These are phyloP conservation scores for Nyctalus aviator DNA, from an alignment of 2,797 vertebrate species.

Conservation along the genomic window DNA sequence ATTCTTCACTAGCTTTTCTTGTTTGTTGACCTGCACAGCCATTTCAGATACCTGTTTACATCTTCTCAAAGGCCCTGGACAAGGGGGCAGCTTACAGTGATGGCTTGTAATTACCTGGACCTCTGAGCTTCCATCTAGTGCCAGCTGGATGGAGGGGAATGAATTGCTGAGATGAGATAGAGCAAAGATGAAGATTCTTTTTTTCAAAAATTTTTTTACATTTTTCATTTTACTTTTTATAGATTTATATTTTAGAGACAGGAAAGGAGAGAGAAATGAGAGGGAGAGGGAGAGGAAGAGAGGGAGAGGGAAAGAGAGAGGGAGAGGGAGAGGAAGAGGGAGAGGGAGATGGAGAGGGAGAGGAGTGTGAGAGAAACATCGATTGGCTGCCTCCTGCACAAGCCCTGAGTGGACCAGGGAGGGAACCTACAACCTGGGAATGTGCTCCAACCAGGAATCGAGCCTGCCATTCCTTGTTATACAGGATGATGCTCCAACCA, in stretches of 20 bases:
- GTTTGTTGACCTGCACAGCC: neutral
- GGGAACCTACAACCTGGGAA: too few relatives aligned
- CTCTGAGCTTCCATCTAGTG: neutral
- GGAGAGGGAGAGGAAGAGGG: too few relatives aligned
- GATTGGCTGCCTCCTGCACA: neutral
- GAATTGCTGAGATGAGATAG: neutral
- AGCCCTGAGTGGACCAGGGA: too few relatives aligned
- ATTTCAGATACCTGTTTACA: neutral
- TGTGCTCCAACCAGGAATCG: neutral
- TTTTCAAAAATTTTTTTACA: neutral
- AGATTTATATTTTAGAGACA: neutral
- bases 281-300: neutral
- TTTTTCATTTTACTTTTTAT: neutral
- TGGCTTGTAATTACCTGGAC: neutral
- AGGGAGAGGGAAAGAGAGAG: neutral
- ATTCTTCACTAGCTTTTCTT: neutral
- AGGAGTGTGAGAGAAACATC: neutral
- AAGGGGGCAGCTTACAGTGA: neutral
- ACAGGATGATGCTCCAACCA: neutral
- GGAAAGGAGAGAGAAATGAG: neutral
- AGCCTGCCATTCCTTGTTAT: neutral
- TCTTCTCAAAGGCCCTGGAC: slow-evolving; percentile 13
- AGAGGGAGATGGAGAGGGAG: too few relatives aligned
- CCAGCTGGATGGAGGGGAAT: neutral
- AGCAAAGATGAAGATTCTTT: neutral